phyloP scores from a whole-genome alignment of 1,140 invertebrate species.

The Trypoxylus dichotomus region DNA sequence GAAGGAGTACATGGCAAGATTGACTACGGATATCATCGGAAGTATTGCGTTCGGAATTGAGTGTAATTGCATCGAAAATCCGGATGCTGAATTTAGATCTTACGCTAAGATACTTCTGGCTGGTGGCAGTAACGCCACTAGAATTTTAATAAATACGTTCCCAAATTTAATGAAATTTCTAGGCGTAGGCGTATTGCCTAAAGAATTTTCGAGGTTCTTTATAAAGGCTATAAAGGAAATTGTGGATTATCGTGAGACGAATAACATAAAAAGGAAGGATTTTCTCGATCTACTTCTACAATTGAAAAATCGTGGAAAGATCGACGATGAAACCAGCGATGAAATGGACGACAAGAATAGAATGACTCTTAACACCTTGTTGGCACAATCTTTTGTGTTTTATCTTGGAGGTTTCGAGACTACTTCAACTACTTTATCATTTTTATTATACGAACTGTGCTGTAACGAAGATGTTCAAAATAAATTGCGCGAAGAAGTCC shows the following conservation, averaged over 20 bases:
- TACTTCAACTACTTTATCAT: slow-evolving; percentile 19
- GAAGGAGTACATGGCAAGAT: slow-evolving; percentile 55
- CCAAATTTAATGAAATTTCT: background rate
- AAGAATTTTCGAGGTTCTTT: slow-evolving; percentile 41
- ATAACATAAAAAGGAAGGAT: slow-evolving; percentile 35
- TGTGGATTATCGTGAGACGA: slow-evolving; percentile 51
- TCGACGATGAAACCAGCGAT: slow-evolving; percentile 39
- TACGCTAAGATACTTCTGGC: slow-evolving; percentile 51
- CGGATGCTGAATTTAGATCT: slow-evolving; percentile 56
- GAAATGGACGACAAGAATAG: slow-evolving; percentile 8
- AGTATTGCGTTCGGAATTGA: slow-evolving; percentile 61
- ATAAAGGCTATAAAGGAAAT: slow-evolving; percentile 48
- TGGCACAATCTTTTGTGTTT: slow-evolving; percentile 58
- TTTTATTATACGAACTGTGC: slow-evolving; percentile 29
- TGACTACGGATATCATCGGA: slow-evolving; percentile 59
- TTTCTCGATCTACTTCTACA: slow-evolving; percentile 35
- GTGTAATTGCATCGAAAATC: slow-evolving; percentile 56
- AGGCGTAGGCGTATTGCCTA: background rate
- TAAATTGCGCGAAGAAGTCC: slow-evolving; percentile 26
- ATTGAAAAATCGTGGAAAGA: slow-evolving; percentile 45
- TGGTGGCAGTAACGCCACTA: background rate
- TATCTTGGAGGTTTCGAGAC: slow-evolving; percentile 47
- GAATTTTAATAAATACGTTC: background rate
- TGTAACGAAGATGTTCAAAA: slow-evolving; percentile 29
- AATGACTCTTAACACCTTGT: slow-evolving; percentile 39